Conservation (phyloP, 23 tunicate genomes). For the Halocynthia aurantium region DNA sequence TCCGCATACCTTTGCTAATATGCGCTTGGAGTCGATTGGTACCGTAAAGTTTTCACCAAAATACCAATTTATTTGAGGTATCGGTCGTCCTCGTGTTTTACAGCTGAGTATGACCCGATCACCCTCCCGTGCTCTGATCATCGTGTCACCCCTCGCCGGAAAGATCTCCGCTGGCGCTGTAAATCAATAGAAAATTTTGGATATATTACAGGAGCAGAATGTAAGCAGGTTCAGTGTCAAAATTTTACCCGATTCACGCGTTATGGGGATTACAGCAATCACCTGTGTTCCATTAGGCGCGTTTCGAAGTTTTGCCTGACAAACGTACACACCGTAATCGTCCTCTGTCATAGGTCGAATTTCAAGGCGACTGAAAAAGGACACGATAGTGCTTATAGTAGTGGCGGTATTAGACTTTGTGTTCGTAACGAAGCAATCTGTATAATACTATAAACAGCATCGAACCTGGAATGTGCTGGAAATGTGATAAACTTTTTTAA, state of each 20-base stretch:
- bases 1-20: slow-evolving; percentile 22
- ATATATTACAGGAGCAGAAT: no score
- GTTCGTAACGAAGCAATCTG: neutral
- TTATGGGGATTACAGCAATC: neutral
- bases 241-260: neutral
- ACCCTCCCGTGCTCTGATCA: slow-evolving; percentile 40
- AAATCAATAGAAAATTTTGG: slow-evolving; percentile 2
- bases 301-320: slow-evolving; percentile 30
- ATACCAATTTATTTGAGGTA: slow-evolving; percentile 36
- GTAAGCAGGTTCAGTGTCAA: no score
- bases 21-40: slow-evolving; percentile 27
- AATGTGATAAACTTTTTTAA: slow-evolving; percentile 7
- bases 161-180: slow-evolving; percentile 57
- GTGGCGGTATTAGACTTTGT: neutral
- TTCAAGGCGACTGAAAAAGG: slow-evolving; percentile 40
- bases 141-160: neutral
- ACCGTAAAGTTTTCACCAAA: slow-evolving; percentile 56
- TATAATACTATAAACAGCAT: neutral
- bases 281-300: slow-evolving; percentile 1
- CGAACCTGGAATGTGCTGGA: slow-evolving; percentile 58
- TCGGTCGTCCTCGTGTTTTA: slow-evolving; percentile 31
- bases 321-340: slow-evolving; percentile 67
- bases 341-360: slow-evolving; percentile 38
- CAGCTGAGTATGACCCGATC: slow-evolving; percentile 25
- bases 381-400: neutral